A percentile compares a stretch with the other conserved stretches of the same genome.
phyloP scores from a whole-genome alignment of 2,888 invertebrate genomes.

The Nowickia ferox region DNA sequence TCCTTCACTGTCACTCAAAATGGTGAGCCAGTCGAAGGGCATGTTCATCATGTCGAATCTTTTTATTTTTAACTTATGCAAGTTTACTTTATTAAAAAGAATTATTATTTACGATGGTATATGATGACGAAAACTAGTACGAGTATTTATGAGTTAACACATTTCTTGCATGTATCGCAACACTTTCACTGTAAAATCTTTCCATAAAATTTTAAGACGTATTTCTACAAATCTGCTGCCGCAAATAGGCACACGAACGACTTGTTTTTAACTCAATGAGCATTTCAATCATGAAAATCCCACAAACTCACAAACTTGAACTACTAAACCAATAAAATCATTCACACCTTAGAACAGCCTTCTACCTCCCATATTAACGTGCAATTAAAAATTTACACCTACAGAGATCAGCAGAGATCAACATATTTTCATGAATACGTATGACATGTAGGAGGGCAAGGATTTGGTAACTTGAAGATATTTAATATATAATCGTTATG shows the following conservation, averaged over 20 bases:
- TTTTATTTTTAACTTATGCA: too few relatives aligned
- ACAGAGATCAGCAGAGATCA: slow-evolving; percentile 25
- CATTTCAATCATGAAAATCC: slow-evolving; percentile 44
- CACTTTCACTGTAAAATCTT: neutral
- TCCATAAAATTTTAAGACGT: neutral
- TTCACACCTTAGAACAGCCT: slow-evolving; percentile 73
- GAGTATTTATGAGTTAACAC: neutral
- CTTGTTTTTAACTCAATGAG: slow-evolving; percentile 5
- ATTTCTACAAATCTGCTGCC: slow-evolving; percentile 20
- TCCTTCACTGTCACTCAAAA: too few relatives aligned
- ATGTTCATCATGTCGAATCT: too few relatives aligned
- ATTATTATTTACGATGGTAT: neutral
- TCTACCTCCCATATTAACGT: slow-evolving; percentile 75
- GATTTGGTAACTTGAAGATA: slow-evolving; percentile 40
- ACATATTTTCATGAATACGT: neutral
- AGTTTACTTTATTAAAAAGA: neutral
- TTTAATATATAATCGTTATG: slow-evolving; percentile 34
- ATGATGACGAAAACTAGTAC: neutral
- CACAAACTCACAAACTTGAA: slow-evolving; percentile 69
- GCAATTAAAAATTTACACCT: slow-evolving; percentile 79
- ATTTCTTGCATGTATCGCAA: neutral
- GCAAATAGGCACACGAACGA: slow-evolving; percentile 21
- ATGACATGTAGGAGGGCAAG: slow-evolving; percentile 28
- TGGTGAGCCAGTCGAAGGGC: too few relatives aligned
- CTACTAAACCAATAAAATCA: slow-evolving; percentile 79